Percentiles rank a stretch among this genome's conserved stretches.
These are phyloP conservation scores for Enhydra lutris DNA, from an alignment of 2,113 vertebrate genomes.

Conservation along the genomic window DNA sequence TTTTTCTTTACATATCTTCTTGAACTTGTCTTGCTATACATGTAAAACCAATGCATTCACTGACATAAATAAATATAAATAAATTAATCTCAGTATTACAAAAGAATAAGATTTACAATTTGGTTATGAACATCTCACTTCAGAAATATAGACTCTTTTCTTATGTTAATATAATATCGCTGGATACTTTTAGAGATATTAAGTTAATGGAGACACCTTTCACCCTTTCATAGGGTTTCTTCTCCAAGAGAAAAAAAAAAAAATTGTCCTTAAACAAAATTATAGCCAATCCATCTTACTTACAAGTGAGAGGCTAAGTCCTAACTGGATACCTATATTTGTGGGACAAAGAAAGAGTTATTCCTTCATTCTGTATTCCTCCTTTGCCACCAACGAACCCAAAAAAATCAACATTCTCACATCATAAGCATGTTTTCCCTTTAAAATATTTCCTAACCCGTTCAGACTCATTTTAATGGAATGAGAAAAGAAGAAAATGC, in stretches of 20 bases:
- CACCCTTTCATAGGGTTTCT: neutral
- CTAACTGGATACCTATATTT: neutral
- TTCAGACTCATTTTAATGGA: neutral
- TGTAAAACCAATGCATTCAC: constrained; percentile 34
- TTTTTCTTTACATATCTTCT: constrained; percentile 47
- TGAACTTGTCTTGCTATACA: constrained; percentile 34
- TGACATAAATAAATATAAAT: constrained; percentile 68
- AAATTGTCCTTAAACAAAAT: neutral
- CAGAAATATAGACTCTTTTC: constrained; percentile 24
- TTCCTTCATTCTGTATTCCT: neutral
- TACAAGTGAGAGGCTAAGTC: neutral
- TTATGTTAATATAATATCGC: neutral
- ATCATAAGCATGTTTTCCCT: neutral
- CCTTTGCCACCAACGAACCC: neutral
- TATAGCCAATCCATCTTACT: neutral
- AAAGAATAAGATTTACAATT: constrained; percentile 59
- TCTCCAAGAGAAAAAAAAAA: neutral
- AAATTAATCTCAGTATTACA: constrained; percentile 52
- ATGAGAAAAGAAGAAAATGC: neutral
- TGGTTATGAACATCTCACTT: constrained; percentile 18
- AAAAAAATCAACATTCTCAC: neutral
- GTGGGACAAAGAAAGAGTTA: neutral
- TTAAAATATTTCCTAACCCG: neutral
- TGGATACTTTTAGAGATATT: constrained; percentile 25
- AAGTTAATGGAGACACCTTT: neutral